These are phyloP conservation scores for Cyprinodon diabolis DNA, from an alignment of 2,797 vertebrate genomes.

Conservation along the genomic window DNA sequence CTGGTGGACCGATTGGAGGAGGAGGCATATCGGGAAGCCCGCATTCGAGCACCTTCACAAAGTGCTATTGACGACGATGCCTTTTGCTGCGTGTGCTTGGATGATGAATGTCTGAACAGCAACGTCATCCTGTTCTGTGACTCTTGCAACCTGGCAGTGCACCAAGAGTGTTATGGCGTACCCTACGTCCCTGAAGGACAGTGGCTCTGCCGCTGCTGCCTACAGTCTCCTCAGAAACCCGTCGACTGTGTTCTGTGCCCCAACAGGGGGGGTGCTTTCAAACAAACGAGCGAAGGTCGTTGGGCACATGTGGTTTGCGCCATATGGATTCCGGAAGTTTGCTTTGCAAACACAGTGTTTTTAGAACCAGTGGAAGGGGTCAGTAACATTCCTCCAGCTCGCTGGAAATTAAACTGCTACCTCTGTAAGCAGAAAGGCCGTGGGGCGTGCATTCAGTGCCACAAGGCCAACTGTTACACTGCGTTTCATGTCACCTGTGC, in stretches of 20 bases:
- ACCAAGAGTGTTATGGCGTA: constrained; percentile 98
- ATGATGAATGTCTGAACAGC: constrained; percentile 98
- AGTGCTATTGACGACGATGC: constrained; percentile 92
- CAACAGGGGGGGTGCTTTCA: constrained; percentile 96
- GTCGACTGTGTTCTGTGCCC: constrained; percentile 95
- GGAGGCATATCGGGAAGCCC: constrained; percentile 91
- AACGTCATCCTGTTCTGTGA: constrained; percentile 98
- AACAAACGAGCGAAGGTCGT: constrained; percentile 94
- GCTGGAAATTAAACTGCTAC: constrained; percentile 96
- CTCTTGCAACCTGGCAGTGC: constrained; percentile 97
- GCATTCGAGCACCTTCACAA: constrained; percentile 87
- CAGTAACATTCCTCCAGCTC: constrained; percentile 91
- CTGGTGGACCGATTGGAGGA: constrained; percentile 93
- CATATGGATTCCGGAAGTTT: constrained; percentile 98
- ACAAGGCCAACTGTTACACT: constrained; percentile 98
- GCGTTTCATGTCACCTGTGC: constrained; percentile 98
- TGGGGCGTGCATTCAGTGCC: constrained; percentile 96
- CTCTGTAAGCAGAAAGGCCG: constrained; percentile 95
- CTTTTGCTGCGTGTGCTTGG: constrained; percentile 97
- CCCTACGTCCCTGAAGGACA: constrained; percentile 98
- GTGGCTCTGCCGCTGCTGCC: constrained; percentile 97
- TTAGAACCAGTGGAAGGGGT: constrained; percentile 97
- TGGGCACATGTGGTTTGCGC: constrained; percentile 98
- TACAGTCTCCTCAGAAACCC: constrained; percentile 91
- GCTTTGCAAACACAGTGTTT: constrained; percentile 98